Conservation (phyloP, 2,113 vertebrate species). For the Phycodurus eques region DNA sequence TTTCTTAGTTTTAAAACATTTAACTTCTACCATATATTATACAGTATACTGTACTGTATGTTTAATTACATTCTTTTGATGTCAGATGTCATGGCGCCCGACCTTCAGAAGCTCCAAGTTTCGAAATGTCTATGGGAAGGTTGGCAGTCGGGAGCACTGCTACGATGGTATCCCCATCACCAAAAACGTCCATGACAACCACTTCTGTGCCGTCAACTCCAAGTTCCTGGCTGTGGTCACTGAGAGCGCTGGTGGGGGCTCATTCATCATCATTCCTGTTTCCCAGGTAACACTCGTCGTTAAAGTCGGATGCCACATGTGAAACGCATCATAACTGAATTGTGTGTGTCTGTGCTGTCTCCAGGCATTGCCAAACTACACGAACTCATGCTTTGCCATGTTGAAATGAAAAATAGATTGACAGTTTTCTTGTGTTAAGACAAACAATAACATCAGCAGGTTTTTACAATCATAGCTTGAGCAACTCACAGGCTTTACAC, state of each 20-base stretch:
- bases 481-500: background rate
- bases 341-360: background rate
- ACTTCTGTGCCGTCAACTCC: slow-evolving; percentile 94
- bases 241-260: slow-evolving; percentile 88
- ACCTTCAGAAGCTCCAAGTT: slow-evolving; percentile 99
- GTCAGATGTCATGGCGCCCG: slow-evolving; percentile 98
- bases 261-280: slow-evolving; percentile 91
- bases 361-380: background rate
- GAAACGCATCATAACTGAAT: background rate
- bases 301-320: background rate
- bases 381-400: background rate
- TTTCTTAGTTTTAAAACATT: background rate
- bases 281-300: slow-evolving; percentile 78
- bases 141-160: slow-evolving; percentile 91
- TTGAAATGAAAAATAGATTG: too few relatives aligned
- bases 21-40: background rate
- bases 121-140: slow-evolving; percentile 96
- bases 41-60: background rate
- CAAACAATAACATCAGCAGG: background rate
- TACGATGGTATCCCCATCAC: slow-evolving; percentile 95
- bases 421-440: background rate
- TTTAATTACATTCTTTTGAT: background rate
- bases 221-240: slow-evolving; percentile 94
- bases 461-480: background rate
- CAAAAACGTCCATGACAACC: slow-evolving; percentile 98